These are phyloP conservation scores for Tolmerus cingulatus DNA, from an alignment of 2,888 invertebrate species.

Conservation along the genomic window DNA sequence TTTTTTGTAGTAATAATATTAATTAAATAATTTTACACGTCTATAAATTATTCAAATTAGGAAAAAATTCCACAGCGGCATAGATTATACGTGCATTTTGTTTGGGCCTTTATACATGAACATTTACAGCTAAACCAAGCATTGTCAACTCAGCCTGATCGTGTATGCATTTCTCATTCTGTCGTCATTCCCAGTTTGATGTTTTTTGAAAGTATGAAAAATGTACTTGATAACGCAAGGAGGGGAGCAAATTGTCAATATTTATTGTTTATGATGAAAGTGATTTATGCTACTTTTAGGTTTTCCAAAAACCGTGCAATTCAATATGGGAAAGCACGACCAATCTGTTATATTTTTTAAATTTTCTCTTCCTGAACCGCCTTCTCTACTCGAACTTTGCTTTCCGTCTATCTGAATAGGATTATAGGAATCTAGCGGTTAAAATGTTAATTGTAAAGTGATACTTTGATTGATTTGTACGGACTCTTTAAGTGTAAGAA, in stretches of 20 bases:
- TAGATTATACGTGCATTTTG: not conserved
- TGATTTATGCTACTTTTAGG: slow-evolving; percentile 7
- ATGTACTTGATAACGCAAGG: not conserved
- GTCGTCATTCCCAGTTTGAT: slow-evolving; percentile 23
- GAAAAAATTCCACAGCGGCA: not conserved
- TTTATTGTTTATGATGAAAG: not conserved
- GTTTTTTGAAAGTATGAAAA: not conserved
- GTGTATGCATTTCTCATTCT: slow-evolving; percentile 4
- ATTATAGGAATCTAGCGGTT: not conserved
- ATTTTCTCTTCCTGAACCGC: not conserved
- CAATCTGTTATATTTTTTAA: not conserved
- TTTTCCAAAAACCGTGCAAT: not conserved
- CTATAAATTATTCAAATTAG: not conserved
- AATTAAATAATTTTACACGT: not conserved
- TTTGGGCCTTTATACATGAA: not conserved
- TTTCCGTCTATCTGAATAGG: not conserved
- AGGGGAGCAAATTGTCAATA: slow-evolving; percentile 24
- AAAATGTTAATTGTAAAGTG: slow-evolving; percentile 13
- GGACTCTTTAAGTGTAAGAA: not conserved
- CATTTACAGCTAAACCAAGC: not conserved
- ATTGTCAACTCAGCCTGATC: not conserved
- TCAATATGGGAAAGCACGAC: not conserved
- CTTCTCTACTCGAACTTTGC: not conserved
- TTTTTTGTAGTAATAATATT: not conserved
- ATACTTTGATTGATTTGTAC: slow-evolving; percentile 14